Evolutionary conservation across 2,888 invertebrate species (phyloP), one percentile per base, ranked within the genome.

Genomic region (Drosophila mettleri): DNA sequence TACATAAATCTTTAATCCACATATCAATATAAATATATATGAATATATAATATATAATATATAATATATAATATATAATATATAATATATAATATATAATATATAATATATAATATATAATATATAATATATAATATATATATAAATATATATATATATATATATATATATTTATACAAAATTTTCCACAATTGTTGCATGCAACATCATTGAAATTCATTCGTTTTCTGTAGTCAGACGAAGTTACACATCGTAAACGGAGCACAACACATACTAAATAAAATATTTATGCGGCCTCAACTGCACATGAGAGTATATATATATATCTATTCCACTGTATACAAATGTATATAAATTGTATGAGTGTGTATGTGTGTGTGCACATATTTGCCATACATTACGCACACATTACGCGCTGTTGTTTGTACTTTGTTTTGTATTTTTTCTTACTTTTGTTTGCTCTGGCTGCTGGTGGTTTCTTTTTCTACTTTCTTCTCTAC

Each of bases 311-410:
- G 27, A 49, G 52, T 20, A 46, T 33, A 53, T 27, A 33, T 20
- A 46, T 33, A 53, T 27, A 33, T 22, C 41, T 31, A 48, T 29
- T 22, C 29, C 24, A 14, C 27, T 34, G 38, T 53, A 20, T 46
- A 27, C 46, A 36, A 41, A 22, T 49, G 39, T 51, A 48, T 51
- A 41, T 12, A 12, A 12, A 31, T 48, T 5, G 22, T 41, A 3
- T 51, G 33, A 29, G 33, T 27, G 24, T 43, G 33, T 68, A 12
- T 63, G 48, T 72, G 80, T 71, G 59, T 70, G 65, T 60, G 62
- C 69, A 85, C 69, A 83, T 88, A 85, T 83, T 83, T 83, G 83
- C 82, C 69, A 80, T 80, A 82, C 83, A 88, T 84, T 84, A 84
- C 83, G 80, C 83, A 86, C 83, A 84, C 83, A 83, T 84, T 84